These are phyloP conservation scores for Sinosuthora webbiana DNA, from an alignment of 2,113 vertebrate species.

Conservation along the genomic window DNA sequence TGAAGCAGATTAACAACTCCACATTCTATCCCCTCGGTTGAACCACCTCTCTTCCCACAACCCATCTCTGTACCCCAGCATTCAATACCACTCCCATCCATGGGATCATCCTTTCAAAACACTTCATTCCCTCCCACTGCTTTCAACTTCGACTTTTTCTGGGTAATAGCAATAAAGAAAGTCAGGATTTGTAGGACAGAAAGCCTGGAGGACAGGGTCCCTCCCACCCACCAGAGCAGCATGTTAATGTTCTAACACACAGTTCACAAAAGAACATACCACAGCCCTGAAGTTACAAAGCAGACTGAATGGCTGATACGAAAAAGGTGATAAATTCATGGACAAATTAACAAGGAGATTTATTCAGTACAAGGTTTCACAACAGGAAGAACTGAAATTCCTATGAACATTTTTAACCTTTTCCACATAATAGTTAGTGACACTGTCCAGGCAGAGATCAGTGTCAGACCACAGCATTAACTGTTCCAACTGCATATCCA, in stretches of 20 bases:
- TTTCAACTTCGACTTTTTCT: neutral
- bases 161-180: neutral
- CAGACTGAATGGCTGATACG: neutral
- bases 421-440: neutral
- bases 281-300: neutral
- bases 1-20: neutral
- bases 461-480: neutral
- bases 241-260: neutral
- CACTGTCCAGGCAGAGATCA: neutral
- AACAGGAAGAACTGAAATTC: neutral
- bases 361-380: neutral
- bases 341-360: neutral
- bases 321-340: neutral
- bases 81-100: neutral
- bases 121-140: neutral
- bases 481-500: neutral
- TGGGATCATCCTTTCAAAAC: constrained; percentile 13
- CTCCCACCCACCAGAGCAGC: constrained; percentile 1
- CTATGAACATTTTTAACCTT: neutral
- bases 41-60: neutral
- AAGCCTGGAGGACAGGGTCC: neutral
- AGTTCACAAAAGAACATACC: neutral
- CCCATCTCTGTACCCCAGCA: neutral
- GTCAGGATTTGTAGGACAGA: neutral
- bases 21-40: neutral